A percentile compares a stretch with the other conserved stretches of the same genome.
Evolutionary conservation across 2,113 vertebrate species (phyloP).

Genomic region (Eclectus roratus): DNA sequence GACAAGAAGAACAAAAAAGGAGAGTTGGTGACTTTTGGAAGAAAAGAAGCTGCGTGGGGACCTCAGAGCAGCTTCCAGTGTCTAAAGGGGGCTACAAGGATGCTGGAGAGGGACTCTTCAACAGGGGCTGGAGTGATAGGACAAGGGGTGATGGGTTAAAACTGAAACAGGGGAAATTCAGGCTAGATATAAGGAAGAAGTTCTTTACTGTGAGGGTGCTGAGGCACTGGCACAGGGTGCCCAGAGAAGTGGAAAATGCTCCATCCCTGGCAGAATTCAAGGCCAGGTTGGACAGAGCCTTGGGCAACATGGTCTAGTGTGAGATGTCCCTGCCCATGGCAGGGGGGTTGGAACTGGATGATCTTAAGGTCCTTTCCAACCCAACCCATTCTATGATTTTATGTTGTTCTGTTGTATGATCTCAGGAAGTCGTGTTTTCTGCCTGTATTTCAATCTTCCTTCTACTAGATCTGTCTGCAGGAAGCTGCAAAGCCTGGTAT

Average conservation of each 20-base stretch:
- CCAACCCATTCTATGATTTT: background rate
- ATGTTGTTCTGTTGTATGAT: too few species aligned
- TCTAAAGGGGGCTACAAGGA: background rate
- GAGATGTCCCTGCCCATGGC: fast-evolving
- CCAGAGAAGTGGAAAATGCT: too few species aligned
- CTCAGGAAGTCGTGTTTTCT: background rate
- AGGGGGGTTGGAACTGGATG: fast-evolving
- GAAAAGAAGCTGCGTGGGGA: fast-evolving
- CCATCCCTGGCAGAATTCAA: background rate
- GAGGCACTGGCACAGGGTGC: background rate
- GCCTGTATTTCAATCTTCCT: background rate
- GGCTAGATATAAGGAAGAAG: background rate
- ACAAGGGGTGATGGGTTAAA: background rate
- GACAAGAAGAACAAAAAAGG: background rate
- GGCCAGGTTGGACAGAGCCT: background rate
- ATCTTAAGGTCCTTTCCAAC: background rate
- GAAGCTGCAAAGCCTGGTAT: fast-evolving
- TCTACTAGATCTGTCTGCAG: background rate
- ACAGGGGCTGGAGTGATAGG: fast-evolving
- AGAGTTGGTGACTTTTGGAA: background rate
- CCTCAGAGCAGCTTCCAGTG: background rate
- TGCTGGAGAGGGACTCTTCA: background rate
- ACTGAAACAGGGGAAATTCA: background rate
- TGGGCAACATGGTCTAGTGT: too few species aligned
- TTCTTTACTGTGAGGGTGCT: background rate